These are phyloP conservation scores for Hapalemur alaotrensis DNA, from an alignment of 2,797 vertebrate species.

Conservation along the genomic window DNA sequence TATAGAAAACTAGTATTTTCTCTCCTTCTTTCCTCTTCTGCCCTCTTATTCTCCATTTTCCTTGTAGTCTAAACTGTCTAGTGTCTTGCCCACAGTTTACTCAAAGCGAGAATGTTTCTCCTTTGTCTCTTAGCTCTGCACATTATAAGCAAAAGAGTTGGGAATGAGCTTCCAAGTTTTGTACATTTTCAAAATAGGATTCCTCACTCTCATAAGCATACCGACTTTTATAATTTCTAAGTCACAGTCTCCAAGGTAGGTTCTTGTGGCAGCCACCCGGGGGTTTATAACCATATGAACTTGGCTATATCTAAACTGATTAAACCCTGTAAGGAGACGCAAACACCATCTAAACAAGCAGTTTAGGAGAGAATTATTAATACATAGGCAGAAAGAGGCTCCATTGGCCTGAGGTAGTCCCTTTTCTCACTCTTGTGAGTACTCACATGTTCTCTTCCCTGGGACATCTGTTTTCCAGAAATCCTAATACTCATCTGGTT, in stretches of 20 bases:
- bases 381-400: background rate
- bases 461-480: background rate
- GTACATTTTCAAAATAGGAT: background rate
- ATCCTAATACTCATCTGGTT: background rate
- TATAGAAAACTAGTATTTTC: background rate
- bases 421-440: background rate
- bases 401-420: background rate
- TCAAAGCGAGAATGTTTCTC: background rate
- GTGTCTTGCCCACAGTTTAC: background rate
- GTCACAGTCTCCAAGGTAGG: background rate
- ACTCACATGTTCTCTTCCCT: background rate
- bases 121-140: background rate
- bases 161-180: background rate
- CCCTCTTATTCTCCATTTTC: background rate
- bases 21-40: background rate
- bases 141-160: background rate
- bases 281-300: background rate
- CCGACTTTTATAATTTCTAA: background rate
- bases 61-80: background rate
- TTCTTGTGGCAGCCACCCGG: background rate
- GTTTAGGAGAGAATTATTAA: background rate
- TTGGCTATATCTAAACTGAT: background rate
- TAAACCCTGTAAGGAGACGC: background rate
- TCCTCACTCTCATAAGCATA: background rate
- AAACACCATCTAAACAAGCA: background rate